Percentiles rank a stretch among this genome's conserved stretches.
phyloP scores from a whole-genome alignment of 2,113 vertebrate species.

The Hipposideros armiger region DNA sequence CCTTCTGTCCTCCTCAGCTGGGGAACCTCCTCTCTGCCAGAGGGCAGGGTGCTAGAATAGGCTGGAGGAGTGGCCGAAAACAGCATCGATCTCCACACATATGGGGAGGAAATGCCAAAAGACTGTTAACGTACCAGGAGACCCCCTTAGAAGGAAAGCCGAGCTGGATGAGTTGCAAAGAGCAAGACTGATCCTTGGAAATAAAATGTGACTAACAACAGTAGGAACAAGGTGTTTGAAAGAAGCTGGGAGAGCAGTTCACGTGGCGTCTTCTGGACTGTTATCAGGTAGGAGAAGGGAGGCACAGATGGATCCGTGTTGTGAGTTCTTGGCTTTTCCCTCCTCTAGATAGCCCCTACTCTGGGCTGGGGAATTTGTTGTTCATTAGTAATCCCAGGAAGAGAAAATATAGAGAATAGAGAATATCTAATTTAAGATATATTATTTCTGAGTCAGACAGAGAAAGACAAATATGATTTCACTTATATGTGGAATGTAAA shows the following conservation, averaged over 20 bases:
- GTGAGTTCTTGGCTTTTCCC: background rate
- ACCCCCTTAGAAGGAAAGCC: background rate
- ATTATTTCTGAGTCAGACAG: background rate
- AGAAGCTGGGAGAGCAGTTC: background rate
- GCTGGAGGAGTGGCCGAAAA: background rate
- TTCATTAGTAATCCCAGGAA: background rate
- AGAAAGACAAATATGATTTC: background rate
- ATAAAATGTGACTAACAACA: background rate
- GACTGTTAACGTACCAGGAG: background rate
- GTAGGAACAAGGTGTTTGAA: background rate
- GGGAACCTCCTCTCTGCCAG: background rate
- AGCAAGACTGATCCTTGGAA: background rate
- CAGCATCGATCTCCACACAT: background rate
- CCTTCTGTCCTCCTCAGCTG: background rate
- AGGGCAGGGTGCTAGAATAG: background rate
- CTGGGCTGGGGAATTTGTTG: background rate
- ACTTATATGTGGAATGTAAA: background rate
- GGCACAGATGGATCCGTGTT: background rate
- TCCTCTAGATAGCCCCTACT: background rate
- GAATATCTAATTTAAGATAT: constrained; percentile 7
- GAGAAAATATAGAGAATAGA: background rate
- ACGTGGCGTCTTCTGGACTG: rapidly evolving
- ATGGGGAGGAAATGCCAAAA: background rate
- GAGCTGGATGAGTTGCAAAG: background rate
- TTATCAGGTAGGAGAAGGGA: background rate